Percentiles rank a stretch among this genome's conserved stretches.
Conservation (phyloP, 1,140 invertebrate genomes). For the Zaprionus lachaisei region DNA sequence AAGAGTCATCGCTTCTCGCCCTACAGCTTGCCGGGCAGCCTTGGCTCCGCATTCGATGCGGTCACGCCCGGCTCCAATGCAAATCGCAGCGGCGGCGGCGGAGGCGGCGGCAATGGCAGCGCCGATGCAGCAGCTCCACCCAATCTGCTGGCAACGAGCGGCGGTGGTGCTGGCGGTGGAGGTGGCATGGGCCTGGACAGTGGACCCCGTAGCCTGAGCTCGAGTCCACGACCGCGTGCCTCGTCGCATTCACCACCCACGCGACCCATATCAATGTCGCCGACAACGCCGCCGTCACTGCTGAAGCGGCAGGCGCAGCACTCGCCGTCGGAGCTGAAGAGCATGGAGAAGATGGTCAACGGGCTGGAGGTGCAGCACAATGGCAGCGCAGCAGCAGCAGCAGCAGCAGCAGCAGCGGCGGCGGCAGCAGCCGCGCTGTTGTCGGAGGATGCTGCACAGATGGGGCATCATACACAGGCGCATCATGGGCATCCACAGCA, state of each 20-base stretch:
- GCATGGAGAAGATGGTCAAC: slow-evolving; percentile 98
- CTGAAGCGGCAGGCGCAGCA: slow-evolving; percentile 73
- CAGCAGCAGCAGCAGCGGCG: slow-evolving; percentile 49
- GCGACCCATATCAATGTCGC: slow-evolving; percentile 85
- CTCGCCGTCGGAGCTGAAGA: slow-evolving; percentile 92
- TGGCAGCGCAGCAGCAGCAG: slow-evolving; percentile 67
- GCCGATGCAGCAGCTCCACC: slow-evolving; percentile 44
- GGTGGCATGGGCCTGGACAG: slow-evolving; percentile 61
- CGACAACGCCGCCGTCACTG: slow-evolving; percentile 85
- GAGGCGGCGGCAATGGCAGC: slow-evolving; percentile 39
- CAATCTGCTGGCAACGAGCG: slow-evolving; percentile 30
- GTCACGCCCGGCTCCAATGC: slow-evolving; percentile 89
- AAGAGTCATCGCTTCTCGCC: slow-evolving; percentile 90
- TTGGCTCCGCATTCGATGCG: slow-evolving; percentile 93
- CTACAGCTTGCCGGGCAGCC: slow-evolving; percentile 90
- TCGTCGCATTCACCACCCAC: slow-evolving; percentile 86
- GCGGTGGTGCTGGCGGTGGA: slow-evolving; percentile 16
- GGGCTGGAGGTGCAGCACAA: slow-evolving; percentile 91
- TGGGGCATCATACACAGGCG: slow-evolving; percentile 57
- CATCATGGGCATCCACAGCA: slow-evolving; percentile 55
- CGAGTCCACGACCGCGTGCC: slow-evolving; percentile 87
- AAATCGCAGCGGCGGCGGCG: slow-evolving; percentile 60
- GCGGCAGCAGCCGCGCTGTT: slow-evolving; percentile 56
- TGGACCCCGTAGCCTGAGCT: slow-evolving; percentile 87
- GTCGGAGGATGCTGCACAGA: slow-evolving; percentile 60